Conservation (phyloP, 2,113 vertebrate genomes). For the Pterocles orientalis region DNA sequence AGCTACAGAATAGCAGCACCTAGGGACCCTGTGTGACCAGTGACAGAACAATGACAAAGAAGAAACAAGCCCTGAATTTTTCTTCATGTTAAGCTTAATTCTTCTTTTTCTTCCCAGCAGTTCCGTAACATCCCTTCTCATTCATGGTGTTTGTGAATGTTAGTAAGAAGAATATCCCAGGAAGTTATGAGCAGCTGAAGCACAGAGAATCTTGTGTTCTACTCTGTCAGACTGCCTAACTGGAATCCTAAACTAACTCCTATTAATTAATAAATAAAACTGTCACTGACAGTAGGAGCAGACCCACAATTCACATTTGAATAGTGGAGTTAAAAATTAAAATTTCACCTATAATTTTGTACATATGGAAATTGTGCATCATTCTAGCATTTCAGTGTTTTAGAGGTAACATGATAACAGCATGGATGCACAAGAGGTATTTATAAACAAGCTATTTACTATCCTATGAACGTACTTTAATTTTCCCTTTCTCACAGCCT, state of each 20-base stretch:
- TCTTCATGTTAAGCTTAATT: not conserved
- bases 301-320: not conserved
- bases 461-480: not conserved
- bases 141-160: fast-evolving
- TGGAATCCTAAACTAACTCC: not conserved
- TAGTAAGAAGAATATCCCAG: not conserved
- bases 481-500: not conserved
- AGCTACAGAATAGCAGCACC: not conserved
- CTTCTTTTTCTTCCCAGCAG: not conserved
- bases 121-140: not conserved
- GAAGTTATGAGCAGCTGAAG: not conserved
- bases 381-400: not conserved
- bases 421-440: not conserved
- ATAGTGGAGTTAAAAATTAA: not conserved
- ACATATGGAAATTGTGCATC: not conserved
- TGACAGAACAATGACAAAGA: not conserved
- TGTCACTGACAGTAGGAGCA: not conserved
- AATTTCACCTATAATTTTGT: not conserved
- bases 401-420: not conserved
- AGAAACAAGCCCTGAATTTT: not conserved
- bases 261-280: not conserved
- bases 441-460: not conserved
- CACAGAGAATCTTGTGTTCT: not conserved
- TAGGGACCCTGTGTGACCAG: not conserved
- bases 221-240: not conserved